Percentiles rank a stretch among this genome's conserved stretches.
Conservation (phyloP, 2,113 vertebrate genomes). For the Anas platyrhynchos region DNA sequence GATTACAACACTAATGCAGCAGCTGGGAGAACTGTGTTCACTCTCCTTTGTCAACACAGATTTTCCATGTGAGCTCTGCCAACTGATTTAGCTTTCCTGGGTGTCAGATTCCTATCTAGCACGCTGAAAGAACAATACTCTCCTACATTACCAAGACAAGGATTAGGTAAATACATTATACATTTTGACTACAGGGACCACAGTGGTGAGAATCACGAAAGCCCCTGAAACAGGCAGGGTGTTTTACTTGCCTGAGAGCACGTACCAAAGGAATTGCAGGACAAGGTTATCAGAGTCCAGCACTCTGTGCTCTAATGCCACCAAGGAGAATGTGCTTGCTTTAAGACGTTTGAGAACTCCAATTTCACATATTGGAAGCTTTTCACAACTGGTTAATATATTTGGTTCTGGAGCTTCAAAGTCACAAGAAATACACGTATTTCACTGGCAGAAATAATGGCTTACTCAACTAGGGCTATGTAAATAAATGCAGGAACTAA, state of each 20-base stretch:
- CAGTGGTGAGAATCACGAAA: neutral
- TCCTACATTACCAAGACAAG: neutral
- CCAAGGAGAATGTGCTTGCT: neutral
- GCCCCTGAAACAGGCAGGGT: neutral
- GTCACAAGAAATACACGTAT: neutral
- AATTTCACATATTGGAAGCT: neutral
- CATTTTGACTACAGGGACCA: neutral
- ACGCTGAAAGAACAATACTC: neutral
- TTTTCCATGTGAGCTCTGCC: neutral
- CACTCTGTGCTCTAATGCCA: neutral
- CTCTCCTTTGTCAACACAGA: neutral
- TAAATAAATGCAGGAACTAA: neutral
- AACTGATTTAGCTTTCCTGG: neutral
- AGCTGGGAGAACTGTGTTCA: conserved; percentile 4
- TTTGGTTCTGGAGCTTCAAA: neutral
- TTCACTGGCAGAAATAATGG: neutral
- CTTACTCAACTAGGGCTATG: neutral
- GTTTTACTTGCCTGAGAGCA: neutral
- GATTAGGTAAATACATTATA: neutral
- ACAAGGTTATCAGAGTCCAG: neutral
- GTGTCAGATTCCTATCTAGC: neutral
- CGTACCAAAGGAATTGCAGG: neutral
- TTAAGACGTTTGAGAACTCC: neutral
- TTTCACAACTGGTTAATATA: neutral
- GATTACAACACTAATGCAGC: neutral